Conservation (phyloP, 2,113 vertebrate genomes). For the Myxocyprinus asiaticus region DNA sequence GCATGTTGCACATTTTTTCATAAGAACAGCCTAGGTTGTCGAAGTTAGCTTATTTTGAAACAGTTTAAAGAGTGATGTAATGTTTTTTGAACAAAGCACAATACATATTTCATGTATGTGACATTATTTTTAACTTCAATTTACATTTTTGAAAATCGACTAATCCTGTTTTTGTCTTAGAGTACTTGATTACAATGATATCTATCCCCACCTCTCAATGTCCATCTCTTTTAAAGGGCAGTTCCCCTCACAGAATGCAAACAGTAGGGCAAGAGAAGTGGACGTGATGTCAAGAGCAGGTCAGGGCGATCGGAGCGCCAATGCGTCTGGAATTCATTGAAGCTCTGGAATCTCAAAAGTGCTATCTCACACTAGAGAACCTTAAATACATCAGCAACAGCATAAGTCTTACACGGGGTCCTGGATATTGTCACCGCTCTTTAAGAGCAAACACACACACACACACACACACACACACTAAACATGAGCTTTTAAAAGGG, state of each 20-base stretch:
- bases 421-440: slow-evolving; percentile 50
- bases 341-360: slow-evolving; percentile 46
- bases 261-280: slow-evolving; percentile 47
- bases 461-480: neutral
- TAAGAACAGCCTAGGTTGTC: no score
- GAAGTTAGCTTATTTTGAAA: no score
- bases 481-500: slow-evolving; percentile 32
- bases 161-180: no score
- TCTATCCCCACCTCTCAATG: no score
- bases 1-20: no score
- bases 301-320: slow-evolving; percentile 32
- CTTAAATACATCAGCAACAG: slow-evolving; percentile 55
- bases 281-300: slow-evolving; percentile 49
- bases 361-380: slow-evolving; percentile 38
- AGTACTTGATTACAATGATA: no score
- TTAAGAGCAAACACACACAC: slow-evolving; percentile 10
- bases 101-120: no score
- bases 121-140: no score
- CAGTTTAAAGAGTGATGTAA: no score
- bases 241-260: slow-evolving; percentile 43
- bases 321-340: slow-evolving; percentile 44
- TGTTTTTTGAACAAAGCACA: no score
- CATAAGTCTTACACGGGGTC: slow-evolving; percentile 43
- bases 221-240: slow-evolving; percentile 26
- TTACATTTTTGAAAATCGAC: no score